A percentile compares a stretch with the other conserved stretches of the same genome.
phyloP scores from a whole-genome alignment of 2,888 invertebrate species.

The Tupiocoris notatus region DNA sequence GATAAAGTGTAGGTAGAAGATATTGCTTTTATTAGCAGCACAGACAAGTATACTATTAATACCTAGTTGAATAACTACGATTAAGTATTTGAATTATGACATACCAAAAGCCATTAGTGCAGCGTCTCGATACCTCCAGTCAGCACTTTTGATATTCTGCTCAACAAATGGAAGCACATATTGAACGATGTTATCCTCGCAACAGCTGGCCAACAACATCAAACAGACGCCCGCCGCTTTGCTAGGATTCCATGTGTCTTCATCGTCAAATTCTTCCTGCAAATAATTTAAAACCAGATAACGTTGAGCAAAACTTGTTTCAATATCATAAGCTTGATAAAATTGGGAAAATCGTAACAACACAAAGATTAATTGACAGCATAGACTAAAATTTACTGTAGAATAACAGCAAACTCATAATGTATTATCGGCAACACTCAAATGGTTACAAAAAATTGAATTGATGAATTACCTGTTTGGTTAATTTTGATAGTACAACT shows the following conservation, averaged over 20 bases:
- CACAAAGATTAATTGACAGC: no score
- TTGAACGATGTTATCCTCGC: conserved; percentile 95
- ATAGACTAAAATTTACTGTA: no score
- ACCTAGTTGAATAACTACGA: no score
- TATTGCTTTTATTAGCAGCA: no score
- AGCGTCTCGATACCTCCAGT: conserved; percentile 93
- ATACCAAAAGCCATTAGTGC: conserved; percentile 97
- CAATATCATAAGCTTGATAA: no score
- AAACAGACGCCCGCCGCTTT: conserved; percentile 99
- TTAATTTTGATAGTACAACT: conserved; percentile 87
- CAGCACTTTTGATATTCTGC: conserved; percentile 85
- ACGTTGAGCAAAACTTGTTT: no score
- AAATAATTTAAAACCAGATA: no score
- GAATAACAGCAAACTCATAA: no score
- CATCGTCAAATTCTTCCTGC: conserved; percentile 92
- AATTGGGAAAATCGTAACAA: no score
- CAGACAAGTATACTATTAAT: no score
- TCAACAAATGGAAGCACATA: conserved; percentile 95
- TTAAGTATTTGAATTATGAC: conserved; percentile 44
- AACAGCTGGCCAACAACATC: conserved; percentile 95
- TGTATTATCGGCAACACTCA: neutral
- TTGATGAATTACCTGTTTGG: conserved; percentile 60
- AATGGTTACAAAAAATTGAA: neutral
- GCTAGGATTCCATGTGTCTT: conserved; percentile 99
- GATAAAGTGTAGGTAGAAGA: no score